Conservation (phyloP, 2,113 vertebrate genomes). For the Numenius arquata region DNA sequence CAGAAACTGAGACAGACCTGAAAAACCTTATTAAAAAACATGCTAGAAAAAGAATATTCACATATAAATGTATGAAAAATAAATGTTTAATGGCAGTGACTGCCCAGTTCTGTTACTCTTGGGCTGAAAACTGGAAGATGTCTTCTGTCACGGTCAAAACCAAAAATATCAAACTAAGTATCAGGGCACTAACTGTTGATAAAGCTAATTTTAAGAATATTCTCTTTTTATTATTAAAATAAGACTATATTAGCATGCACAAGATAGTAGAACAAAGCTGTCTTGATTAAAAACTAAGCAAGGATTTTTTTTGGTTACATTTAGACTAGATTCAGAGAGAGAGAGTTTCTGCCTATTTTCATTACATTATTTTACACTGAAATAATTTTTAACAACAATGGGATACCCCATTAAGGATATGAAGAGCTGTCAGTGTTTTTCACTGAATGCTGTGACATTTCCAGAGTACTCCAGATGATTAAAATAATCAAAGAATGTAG, state of each 20-base stretch:
- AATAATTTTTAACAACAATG: not conserved
- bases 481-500: not conserved
- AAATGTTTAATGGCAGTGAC: not conserved
- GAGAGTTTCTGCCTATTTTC: constrained; percentile 1
- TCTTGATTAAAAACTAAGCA: not conserved
- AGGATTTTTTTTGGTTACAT: not conserved
- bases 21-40: not conserved
- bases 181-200: not conserved
- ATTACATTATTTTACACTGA: not conserved
- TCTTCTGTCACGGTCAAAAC: not conserved
- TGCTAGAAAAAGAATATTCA: not conserved
- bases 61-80: not conserved
- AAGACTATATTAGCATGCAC: not conserved
- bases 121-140: not conserved
- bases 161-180: not conserved
- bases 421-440: not conserved
- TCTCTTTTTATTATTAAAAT: not conserved
- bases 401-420: not conserved
- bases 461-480: not conserved
- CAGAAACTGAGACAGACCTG: not conserved
- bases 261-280: not conserved
- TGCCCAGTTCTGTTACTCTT: not conserved
- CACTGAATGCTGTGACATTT: not conserved
- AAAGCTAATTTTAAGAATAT: not conserved
- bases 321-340: not conserved